These are phyloP conservation scores for Pseudomyrmex dendroicus DNA, from an alignment of 1,140 invertebrate genomes.

Conservation along the genomic window DNA sequence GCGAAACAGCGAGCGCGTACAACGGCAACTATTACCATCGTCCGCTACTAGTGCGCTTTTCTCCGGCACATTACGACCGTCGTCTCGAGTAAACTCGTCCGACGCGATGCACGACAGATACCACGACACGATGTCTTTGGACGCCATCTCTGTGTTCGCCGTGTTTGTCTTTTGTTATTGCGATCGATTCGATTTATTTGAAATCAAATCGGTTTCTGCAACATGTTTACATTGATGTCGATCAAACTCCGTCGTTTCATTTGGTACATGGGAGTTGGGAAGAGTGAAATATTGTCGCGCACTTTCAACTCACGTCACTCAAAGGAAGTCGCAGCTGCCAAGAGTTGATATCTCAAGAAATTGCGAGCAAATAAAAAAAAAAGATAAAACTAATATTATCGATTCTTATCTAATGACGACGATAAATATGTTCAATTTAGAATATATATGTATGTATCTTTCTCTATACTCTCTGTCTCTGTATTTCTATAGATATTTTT, in stretches of 20 bases:
- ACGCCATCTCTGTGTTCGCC: constrained; percentile 2
- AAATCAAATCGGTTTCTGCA: constrained; percentile 44
- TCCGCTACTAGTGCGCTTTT: constrained; percentile 24
- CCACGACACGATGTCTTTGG: constrained; percentile 12
- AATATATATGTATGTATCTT: not conserved
- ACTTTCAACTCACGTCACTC: not conserved
- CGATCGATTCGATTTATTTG: constrained; percentile 47
- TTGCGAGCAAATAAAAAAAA: not conserved
- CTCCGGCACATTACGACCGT: constrained; percentile 27
- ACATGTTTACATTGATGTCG: constrained; percentile 37
- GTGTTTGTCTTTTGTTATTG: constrained; percentile 43
- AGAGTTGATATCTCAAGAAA: constrained; percentile 3
- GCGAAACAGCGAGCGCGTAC: constrained; percentile 44
- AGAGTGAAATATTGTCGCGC: not conserved
- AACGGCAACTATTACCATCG: constrained; percentile 41
- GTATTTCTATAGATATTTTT: not conserved
- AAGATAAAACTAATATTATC: not conserved
- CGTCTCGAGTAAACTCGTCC: constrained; percentile 43
- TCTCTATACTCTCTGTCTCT: not conserved
- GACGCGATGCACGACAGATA: constrained; percentile 42
- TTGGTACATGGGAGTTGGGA: not conserved
- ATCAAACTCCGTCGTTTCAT: constrained; percentile 16
- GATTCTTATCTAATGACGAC: not conserved
- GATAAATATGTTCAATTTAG: not conserved
- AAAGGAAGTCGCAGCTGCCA: not conserved